Evolutionary conservation across 2,888 invertebrate genomes (phyloP), one percentile per base, ranked within the genome.

Genomic region (Trachelus troglodyta): DNA sequence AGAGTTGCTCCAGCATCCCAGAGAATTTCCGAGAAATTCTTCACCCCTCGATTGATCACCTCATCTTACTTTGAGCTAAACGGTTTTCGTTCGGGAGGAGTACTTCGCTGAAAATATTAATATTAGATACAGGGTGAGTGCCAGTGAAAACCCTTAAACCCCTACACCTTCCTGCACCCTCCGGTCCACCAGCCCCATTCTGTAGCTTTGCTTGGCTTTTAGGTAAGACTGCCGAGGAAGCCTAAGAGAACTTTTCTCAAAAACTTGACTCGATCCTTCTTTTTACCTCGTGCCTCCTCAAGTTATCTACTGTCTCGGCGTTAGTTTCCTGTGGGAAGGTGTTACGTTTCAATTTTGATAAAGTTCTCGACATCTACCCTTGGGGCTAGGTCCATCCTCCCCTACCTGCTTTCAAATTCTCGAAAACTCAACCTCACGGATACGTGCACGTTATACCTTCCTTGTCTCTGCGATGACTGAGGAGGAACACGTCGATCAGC

Each of bases 281-380:
- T 23, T 30, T 73, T 33, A 69, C 35, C 35, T 56, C 15, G 0
- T 23, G 12, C 68, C 30, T 73, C 12, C n/a, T 34, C 23, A 11
- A 23, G 3, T 74, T 23, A 35, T 23, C 3, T 15, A 34, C 71
- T 71, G 33, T 71, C 33, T 56, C 23, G 9, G 23, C 23, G 9
- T 34, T n/a, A 74, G 74, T 33, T 35, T 74, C 74, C 74, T 83
- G 83, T 82, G 86, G 85, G 85, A 88, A 86, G 84, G 82, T 85
- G 85, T 85, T 84, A 82, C 85, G 82, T 85, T 87, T 87, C 88
- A 86, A 88, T 87, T 88, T 87, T 85, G 84, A 88, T 86, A 83
- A 85, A 85, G 83, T 83, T 83, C 80, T 80, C 80, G 81, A 75
- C 81, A 81, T 77, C 80, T 77, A 83, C 82, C 81, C 83, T 82